Percentiles rank a stretch among this genome's conserved stretches.
Evolutionary conservation across 2,113 vertebrate genomes (phyloP).

Genomic region (Aphyosemion australe): DNA sequence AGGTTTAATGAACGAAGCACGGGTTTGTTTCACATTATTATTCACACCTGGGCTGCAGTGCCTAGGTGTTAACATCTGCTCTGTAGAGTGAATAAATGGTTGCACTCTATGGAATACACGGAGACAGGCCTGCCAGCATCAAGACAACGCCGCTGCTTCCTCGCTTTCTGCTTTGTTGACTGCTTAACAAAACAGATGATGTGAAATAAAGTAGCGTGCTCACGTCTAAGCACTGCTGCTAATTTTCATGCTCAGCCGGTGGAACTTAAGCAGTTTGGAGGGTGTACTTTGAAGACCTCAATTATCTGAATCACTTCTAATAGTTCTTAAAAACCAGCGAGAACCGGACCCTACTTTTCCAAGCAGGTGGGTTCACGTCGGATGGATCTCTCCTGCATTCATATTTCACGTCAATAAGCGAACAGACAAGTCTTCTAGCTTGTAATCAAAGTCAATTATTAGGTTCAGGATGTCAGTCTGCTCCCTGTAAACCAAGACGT

Average conservation of each 20-base stretch:
- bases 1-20: slow-evolving; percentile 12
- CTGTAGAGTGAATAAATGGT: slow-evolving; percentile 15
- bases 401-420: slow-evolving; percentile 44
- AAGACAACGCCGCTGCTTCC: slow-evolving; percentile 9
- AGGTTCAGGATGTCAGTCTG: slow-evolving; percentile 39
- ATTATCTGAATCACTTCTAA: neutral
- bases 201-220: slow-evolving; percentile 33
- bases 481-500: slow-evolving; percentile 56
- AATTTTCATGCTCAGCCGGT: slow-evolving; percentile 1
- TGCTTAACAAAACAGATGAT: slow-evolving; percentile 45
- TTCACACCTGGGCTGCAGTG: slow-evolving; percentile 1
- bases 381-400: slow-evolving; percentile 24
- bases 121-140: slow-evolving; percentile 8
- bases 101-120: slow-evolving; percentile 19
- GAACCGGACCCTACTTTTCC: neutral
- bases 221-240: slow-evolving; percentile 27
- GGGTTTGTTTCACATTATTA: slow-evolving; percentile 15
- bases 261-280: neutral
- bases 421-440: slow-evolving; percentile 33
- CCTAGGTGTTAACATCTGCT: slow-evolving; percentile 32
- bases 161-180: slow-evolving; percentile 41
- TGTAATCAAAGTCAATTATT: slow-evolving; percentile 61
- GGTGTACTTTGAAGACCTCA: neutral
- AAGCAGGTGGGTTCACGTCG: slow-evolving; percentile 6
- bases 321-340: slow-evolving; percentile 4